Conservation (phyloP, 2,888 invertebrate species). For the Drosophila anceps region DNA sequence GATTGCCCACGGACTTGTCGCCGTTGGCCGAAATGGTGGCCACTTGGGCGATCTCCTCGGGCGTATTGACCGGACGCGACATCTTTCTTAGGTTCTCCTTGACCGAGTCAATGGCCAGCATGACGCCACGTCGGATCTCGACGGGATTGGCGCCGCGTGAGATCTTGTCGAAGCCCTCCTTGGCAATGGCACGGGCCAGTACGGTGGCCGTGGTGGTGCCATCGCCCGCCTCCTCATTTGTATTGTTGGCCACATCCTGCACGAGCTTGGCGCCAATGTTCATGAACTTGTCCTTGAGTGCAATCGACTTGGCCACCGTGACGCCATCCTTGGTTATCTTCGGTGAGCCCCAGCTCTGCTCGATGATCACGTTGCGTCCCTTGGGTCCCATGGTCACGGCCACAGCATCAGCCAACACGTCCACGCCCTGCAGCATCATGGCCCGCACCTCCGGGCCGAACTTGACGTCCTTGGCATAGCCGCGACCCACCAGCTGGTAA, state of each 20-base stretch:
- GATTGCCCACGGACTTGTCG: conserved; percentile 94
- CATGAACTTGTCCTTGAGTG: conserved; percentile 98
- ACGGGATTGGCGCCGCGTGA: conserved; percentile 98
- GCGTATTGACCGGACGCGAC: conserved; percentile 97
- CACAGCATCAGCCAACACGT: conserved; percentile 98
- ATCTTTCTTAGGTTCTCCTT: conserved; percentile 94
- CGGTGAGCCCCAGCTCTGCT: conserved; percentile 99
- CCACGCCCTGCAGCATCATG: conserved; percentile 98
- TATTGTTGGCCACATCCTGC: conserved; percentile 99
- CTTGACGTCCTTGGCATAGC: conserved; percentile 97
- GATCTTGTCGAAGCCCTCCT: conserved; percentile 99
- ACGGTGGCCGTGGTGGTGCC: conserved; percentile 99
- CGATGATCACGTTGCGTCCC: conserved; percentile 99
- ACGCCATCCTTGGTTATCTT: conserved; percentile 99
- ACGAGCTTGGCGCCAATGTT: conserved; percentile 99
- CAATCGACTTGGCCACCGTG: conserved; percentile 98
- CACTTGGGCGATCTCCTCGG: conserved; percentile 99
- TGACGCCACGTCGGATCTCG: conserved; percentile 96
- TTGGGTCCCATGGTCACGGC: conserved; percentile 99
- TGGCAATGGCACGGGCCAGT: conserved; percentile 98
- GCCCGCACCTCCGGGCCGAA: conserved; percentile 99
- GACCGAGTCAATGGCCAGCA: conserved; percentile 96
- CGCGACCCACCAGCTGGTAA: conserved; percentile 84
- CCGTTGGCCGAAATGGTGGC: conserved; percentile 99
- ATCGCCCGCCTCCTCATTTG: conserved; percentile 99